Conservation (phyloP, 2,797 vertebrate genomes). For the Artibeus lituratus region DNA sequence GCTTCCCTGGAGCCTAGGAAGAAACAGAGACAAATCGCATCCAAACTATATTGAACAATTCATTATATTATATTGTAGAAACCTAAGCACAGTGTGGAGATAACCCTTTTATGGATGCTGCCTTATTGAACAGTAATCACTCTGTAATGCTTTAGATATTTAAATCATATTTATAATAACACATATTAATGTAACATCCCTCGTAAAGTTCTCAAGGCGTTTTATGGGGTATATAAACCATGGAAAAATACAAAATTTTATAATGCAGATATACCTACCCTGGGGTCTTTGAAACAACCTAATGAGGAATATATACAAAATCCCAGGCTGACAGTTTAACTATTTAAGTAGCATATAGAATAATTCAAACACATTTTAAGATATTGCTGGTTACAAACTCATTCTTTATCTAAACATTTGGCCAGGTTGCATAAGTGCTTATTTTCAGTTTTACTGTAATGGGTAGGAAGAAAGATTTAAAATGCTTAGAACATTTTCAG, state of each 20-base stretch:
- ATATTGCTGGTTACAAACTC: constrained; percentile 77
- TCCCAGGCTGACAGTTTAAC: constrained; percentile 84
- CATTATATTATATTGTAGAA: constrained; percentile 80
- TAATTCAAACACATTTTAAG: constrained; percentile 83
- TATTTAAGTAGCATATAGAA: constrained; percentile 83
- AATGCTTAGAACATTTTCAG: constrained; percentile 77
- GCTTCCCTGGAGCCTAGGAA: constrained; percentile 79
- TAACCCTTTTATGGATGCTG: constrained; percentile 80
- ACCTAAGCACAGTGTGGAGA: constrained; percentile 78
- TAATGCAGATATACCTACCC: constrained; percentile 83
- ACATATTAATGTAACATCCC: constrained; percentile 84
- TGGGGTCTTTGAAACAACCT: constrained; percentile 77
- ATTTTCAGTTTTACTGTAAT: constrained; percentile 82
- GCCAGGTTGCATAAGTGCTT: constrained; percentile 78
- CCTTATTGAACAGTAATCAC: constrained; percentile 88
- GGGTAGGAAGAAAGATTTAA: constrained; percentile 71
- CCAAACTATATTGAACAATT: constrained; percentile 81
- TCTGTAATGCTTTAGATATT: constrained; percentile 84
- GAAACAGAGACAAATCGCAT: constrained; percentile 82
- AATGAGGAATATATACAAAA: constrained; percentile 87
- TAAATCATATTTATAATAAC: constrained; percentile 90
- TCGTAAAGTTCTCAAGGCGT: constrained; percentile 85
- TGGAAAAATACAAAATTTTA: constrained; percentile 82
- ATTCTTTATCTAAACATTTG: constrained; percentile 85
- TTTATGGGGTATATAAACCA: constrained; percentile 86